A percentile compares a stretch with the other conserved stretches of the same genome.
phyloP scores from a whole-genome alignment of 2,113 vertebrate genomes.

The Lonchura striata region DNA sequence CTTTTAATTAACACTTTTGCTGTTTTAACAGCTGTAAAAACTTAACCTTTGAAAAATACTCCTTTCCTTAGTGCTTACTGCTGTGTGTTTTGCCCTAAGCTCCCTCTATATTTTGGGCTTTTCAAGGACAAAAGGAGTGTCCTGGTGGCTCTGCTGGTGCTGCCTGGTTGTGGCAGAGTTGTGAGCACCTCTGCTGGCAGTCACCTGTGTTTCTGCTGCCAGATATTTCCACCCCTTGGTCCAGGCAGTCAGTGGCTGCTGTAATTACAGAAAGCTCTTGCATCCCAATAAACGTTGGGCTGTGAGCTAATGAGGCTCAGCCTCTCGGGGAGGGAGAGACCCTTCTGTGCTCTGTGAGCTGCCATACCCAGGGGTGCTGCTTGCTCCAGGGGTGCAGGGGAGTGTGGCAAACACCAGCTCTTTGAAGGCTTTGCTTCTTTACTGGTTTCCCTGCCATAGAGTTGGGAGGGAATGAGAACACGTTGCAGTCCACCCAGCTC shows the following conservation, averaged over 20 bases:
- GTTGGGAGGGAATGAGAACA: neutral
- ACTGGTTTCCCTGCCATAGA: neutral
- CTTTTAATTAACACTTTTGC: neutral
- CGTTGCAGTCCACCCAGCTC: neutral
- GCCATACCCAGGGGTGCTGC: neutral
- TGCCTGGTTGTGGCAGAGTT: neutral
- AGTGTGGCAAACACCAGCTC: neutral
- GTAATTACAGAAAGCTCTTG: slow-evolving; percentile 30
- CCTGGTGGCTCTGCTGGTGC: neutral
- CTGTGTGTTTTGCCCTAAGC: neutral
- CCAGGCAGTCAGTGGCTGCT: neutral
- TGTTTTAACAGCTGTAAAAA: neutral
- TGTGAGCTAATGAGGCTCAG: slow-evolving; percentile 34
- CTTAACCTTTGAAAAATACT: neutral
- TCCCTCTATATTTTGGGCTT: neutral
- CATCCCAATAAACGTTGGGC: neutral
- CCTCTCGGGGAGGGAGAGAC: neutral
- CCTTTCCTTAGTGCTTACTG: neutral
- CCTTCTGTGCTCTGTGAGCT: neutral
- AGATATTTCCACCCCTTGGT: neutral
- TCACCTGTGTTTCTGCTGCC: slow-evolving; percentile 6
- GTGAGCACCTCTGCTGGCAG: neutral
- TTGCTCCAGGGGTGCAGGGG: neutral
- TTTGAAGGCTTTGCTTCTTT: neutral
- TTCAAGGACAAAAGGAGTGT: neutral